Evolutionary conservation across 2,888 invertebrate genomes (phyloP).

Genomic region (Aleiodes alternator): DNA sequence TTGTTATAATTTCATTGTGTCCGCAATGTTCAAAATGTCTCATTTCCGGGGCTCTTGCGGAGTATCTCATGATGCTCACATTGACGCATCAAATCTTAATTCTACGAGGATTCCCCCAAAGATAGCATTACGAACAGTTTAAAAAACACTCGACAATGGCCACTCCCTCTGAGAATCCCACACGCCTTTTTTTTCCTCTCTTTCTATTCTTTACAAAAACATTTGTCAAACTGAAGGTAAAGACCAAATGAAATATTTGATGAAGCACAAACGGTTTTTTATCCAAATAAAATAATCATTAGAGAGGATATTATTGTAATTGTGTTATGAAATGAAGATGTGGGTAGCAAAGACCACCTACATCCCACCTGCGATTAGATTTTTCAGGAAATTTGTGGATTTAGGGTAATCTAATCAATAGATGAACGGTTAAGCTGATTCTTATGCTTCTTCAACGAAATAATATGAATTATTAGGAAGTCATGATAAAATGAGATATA

Average conservation of each 20-base stretch:
- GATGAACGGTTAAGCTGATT: too few relatives aligned
- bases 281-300: not conserved
- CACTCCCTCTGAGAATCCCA: constrained; percentile 24
- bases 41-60: constrained; percentile 13
- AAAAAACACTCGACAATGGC: constrained; percentile 12
- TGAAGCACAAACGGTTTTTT: too few relatives aligned
- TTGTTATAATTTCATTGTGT: not conserved
- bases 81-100: constrained; percentile 30
- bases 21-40: constrained; percentile 21
- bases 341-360: constrained; percentile 15
- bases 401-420: too few relatives aligned
- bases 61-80: constrained; percentile 12
- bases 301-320: not conserved
- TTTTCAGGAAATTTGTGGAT: not conserved
- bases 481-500: too few relatives aligned
- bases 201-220: too few relatives aligned
- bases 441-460: too few relatives aligned
- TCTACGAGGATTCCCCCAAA: not conserved
- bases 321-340: not conserved
- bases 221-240: not conserved
- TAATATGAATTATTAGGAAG: too few relatives aligned
- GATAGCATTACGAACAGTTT: constrained; percentile 9
- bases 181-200: not conserved
- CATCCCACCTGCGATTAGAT: not conserved
- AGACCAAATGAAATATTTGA: too few relatives aligned